phyloP scores from a whole-genome alignment of 2,888 invertebrate species.

The Brachynemurus nebulosus region DNA sequence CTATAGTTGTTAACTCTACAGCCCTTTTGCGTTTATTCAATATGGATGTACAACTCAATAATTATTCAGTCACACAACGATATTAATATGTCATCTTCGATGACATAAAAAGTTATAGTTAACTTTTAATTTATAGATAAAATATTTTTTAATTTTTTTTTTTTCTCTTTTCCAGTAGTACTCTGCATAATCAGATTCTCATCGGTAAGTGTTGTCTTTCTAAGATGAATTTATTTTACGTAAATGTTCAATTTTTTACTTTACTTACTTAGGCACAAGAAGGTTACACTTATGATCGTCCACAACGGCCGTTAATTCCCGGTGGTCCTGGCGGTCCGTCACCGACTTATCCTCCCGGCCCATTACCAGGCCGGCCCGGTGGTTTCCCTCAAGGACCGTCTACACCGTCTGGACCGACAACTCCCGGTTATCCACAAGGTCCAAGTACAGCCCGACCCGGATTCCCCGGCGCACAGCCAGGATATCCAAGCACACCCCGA shows the following conservation, averaged over 20 bases:
- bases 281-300: constrained; percentile 63
- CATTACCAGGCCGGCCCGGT: constrained; percentile 21
- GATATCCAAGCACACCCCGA: constrained; percentile 12
- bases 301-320: constrained; percentile 40
- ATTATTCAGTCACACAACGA: too few species aligned
- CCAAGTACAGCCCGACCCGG: constrained; percentile 10
- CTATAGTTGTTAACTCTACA: too few species aligned
- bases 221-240: background rate
- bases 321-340: constrained; percentile 19
- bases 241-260: too few species aligned
- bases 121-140: too few species aligned
- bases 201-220: background rate
- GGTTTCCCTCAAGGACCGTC: constrained; percentile 17
- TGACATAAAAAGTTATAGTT: too few species aligned
- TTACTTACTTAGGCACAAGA: constrained; percentile 43
- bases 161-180: background rate
- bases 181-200: background rate
- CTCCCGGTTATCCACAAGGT: constrained; percentile 15
- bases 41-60: too few species aligned
- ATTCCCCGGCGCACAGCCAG: constrained; percentile 9
- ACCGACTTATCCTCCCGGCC: constrained; percentile 21
- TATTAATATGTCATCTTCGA: too few species aligned
- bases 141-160: too few species aligned
- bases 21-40: too few species aligned
- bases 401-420: constrained; percentile 16